Evolutionary conservation across 2,113 vertebrate genomes (phyloP), one percentile per base, ranked within the genome.

Genomic region (Seriola dumerili): DNA sequence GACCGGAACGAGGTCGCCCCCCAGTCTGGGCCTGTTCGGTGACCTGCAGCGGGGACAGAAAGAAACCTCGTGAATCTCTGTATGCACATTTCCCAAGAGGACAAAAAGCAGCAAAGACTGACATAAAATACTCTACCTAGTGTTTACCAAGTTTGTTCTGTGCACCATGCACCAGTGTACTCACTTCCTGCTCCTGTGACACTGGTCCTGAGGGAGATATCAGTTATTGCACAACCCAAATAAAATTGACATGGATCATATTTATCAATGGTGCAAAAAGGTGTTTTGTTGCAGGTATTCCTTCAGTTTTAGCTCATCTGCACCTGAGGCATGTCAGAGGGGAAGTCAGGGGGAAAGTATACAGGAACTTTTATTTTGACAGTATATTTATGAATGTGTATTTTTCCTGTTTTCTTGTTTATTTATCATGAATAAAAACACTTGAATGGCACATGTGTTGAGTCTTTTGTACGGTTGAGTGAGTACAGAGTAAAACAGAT

Each of bases 161-260:
- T 96, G 95, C 63, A 68, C 91, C 95, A 96, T 48, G 5, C 48
- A 36, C 34, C 6, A 80, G 89, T 76, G 88, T 95, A 71, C 95
- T 96, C 16, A 96, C 89, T 9, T 86, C 67, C 84, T 96, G 95
- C 46, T 94, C 94, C 69, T 48, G 13, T 29, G 29, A 29, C 29
- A 91, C 80, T 11, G 16, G 0, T 21, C 93, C 95, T 94, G 87
- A 44, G 55, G 25, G 52, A 38, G 14, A 72, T 8, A 64, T 63
- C 40, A 8, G 19, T 34, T 16, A 57, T 55, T 52, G 14, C 46
- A 69, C 65, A 34, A 0, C 34, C n/a, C 17, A 71, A 80, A 87
- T 86, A 87, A 86, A 88, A 88, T 25, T 50, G 52, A 70, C 14
- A 29, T 16, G 16, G 14, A 62, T 6, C 1, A 64, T 69, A 3